Evolutionary conservation across 2,888 invertebrate genomes (phyloP).

Genomic region (Ceraclea dissimilis): DNA sequence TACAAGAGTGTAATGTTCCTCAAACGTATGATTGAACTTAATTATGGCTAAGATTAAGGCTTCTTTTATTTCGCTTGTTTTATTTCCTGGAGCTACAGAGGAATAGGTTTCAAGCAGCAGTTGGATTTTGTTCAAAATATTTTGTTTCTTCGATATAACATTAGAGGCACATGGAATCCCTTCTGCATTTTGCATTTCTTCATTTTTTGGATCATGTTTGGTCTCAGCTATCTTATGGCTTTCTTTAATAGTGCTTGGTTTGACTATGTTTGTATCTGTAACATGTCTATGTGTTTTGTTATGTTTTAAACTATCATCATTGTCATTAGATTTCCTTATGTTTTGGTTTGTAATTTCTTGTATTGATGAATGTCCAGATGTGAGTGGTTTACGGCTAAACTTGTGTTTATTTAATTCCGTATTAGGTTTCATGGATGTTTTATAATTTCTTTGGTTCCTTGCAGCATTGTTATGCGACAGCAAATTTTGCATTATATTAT

Average conservation of each 20-base stretch:
- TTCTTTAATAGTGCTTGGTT: background rate
- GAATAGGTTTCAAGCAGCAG: slow-evolving; percentile 8
- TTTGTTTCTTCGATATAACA: background rate
- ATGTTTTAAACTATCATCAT: too few species aligned
- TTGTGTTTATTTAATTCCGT: too few species aligned
- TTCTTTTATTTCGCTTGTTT: slow-evolving; percentile 12
- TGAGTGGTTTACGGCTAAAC: too few species aligned
- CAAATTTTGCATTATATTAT: slow-evolving; percentile 22
- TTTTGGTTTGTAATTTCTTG: too few species aligned
- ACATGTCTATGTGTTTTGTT: too few species aligned
- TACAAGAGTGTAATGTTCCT: slow-evolving; percentile 12
- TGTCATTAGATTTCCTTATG: too few species aligned
- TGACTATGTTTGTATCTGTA: too few species aligned
- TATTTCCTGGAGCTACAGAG: slow-evolving; percentile 4
- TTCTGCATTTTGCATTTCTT: background rate
- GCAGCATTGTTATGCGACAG: background rate
- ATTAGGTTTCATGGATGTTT: too few species aligned
- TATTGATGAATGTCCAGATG: too few species aligned
- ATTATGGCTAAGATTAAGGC: slow-evolving; percentile 12
- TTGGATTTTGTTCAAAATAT: slow-evolving; percentile 6
- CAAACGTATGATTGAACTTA: slow-evolving; percentile 15
- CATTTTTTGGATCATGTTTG: too few species aligned
- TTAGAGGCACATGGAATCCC: background rate
- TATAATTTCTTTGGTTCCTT: background rate
- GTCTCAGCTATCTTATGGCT: too few species aligned